Evolutionary conservation across 2,888 invertebrate species (phyloP).

Genomic region (Eupeodes luniger): DNA sequence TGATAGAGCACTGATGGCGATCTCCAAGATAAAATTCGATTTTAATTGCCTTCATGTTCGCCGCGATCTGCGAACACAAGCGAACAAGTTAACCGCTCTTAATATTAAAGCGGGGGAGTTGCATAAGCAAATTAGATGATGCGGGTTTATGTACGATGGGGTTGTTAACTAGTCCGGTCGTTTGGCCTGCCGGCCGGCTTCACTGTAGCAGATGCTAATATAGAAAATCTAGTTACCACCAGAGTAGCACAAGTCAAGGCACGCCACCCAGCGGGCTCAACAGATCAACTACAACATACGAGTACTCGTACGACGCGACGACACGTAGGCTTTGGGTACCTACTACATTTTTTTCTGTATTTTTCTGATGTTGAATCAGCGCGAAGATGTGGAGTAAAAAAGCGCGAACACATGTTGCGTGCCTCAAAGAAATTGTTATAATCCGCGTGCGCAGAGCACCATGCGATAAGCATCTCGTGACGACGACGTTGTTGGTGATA

Average conservation of each 20-base stretch:
- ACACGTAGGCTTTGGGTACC: too few relatives aligned
- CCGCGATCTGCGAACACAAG: slow-evolving; percentile 63
- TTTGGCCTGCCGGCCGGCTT: neutral
- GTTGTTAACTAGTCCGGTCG: slow-evolving; percentile 50
- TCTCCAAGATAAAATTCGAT: slow-evolving; percentile 76
- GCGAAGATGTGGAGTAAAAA: slow-evolving; percentile 43
- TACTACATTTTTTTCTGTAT: too few relatives aligned
- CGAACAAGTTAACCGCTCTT: slow-evolving; percentile 29
- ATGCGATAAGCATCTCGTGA: slow-evolving; percentile 74
- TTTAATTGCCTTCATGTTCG: slow-evolving; percentile 82
- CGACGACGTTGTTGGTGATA: slow-evolving; percentile 73
- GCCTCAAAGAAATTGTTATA: slow-evolving; percentile 72
- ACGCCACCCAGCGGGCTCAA: slow-evolving; percentile 72
- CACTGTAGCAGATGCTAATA: slow-evolving; percentile 32
- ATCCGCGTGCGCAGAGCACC: slow-evolving; percentile 74
- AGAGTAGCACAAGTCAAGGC: slow-evolving; percentile 69
- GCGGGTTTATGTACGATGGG: slow-evolving; percentile 1
- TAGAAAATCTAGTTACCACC: slow-evolving; percentile 72
- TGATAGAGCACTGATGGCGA: slow-evolving; percentile 52
- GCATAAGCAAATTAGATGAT: slow-evolving; percentile 71
- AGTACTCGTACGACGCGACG: neutral
- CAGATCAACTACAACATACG: slow-evolving; percentile 46
- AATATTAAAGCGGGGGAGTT: slow-evolving; percentile 59
- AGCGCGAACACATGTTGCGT: slow-evolving; percentile 73
- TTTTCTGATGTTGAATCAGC: slow-evolving; percentile 20